Evolutionary conservation across 1,140 invertebrate species (phyloP).

Genomic region (Thaumatotibia leucotreta): DNA sequence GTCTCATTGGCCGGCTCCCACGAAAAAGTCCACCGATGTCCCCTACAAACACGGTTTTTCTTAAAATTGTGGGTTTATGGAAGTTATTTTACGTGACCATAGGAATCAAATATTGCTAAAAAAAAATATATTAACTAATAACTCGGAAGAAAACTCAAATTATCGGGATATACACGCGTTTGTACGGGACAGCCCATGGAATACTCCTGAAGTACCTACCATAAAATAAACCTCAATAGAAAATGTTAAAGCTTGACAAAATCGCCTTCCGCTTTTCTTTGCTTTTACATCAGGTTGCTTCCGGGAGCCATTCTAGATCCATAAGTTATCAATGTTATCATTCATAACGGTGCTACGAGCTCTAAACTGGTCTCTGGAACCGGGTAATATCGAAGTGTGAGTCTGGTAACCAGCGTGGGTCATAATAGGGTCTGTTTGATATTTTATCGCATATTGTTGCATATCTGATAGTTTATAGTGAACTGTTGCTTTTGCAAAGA

Average conservation of each 20-base stretch:
- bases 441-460: neutral
- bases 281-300: neutral
- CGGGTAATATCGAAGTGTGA: neutral
- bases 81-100: no score
- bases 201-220: no score
- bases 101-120: no score
- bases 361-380: neutral
- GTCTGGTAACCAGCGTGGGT: neutral
- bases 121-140: no score
- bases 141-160: no score
- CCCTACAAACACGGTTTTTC: no score
- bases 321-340: neutral
- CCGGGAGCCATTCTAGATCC: neutral
- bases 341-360: neutral
- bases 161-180: no score
- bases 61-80: no score
- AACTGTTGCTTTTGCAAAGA: neutral
- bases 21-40: no score
- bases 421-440: neutral
- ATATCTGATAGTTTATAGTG: neutral
- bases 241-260: neutral
- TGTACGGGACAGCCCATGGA: no score
- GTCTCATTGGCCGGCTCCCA: no score
- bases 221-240: neutral
- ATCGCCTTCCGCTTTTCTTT: neutral